Evolutionary conservation across 2,888 invertebrate species (phyloP).

Genomic region (Tachystola acroxantha): DNA sequence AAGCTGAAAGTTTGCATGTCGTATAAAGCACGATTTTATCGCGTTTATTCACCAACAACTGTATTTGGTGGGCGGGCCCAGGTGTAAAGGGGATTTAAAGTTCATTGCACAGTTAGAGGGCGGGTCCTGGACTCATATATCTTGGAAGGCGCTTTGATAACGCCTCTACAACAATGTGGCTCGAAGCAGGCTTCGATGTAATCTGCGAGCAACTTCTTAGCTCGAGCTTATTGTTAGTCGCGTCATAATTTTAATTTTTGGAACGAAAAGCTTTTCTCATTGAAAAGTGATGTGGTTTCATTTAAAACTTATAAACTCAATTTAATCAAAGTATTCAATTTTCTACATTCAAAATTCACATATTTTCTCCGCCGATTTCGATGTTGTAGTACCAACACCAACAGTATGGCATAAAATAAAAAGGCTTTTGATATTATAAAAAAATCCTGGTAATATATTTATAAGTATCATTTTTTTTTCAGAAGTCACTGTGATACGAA

Average conservation of each 20-base stretch:
- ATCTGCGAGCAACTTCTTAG: constrained; percentile 37
- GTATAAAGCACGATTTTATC: constrained; percentile 60
- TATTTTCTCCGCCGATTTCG: no score
- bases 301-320: neutral
- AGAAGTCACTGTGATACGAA: no score
- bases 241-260: constrained; percentile 16
- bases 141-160: constrained; percentile 59
- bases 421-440: no score
- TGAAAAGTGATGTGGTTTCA: neutral
- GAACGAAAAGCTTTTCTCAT: neutral
- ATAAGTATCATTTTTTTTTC: no score
- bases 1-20: constrained; percentile 51
- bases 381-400: no score
- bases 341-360: no score
- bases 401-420: no score
- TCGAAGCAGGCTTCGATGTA: constrained; percentile 35
- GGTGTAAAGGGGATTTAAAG: constrained; percentile 70
- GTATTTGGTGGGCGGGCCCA: constrained; percentile 64
- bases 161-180: constrained; percentile 44
- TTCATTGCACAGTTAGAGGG: constrained; percentile 69
- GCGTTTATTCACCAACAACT: constrained; percentile 59
- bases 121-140: constrained; percentile 59
- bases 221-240: constrained; percentile 17
- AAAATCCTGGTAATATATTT: no score
- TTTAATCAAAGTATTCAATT: neutral